Base-by-base conservation (phyloP, 2,797 vertebrate species). In the Amblyopsis hoosieri region DNA sequence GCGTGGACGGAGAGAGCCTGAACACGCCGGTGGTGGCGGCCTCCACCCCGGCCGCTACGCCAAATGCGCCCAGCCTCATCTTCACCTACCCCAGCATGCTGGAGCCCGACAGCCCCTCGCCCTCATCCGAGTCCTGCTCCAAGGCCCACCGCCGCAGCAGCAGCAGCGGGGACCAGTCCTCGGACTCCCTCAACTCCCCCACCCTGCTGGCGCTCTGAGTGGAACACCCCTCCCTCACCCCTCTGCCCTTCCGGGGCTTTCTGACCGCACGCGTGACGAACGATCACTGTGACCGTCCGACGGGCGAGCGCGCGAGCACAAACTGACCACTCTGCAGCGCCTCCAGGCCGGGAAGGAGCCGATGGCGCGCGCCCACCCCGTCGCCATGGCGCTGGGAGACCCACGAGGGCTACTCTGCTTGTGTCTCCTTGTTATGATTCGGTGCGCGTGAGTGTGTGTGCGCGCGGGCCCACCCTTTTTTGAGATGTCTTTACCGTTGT, bases 151-250 rank as follows among this genome's bases (percentile, higher is more conserved):
- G 97, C 76, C 94, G 97, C 81, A 98, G 97, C 94, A 98, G 97
- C 91, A 98, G 97, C 94, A 98, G 97, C 0, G 98, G 98, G 12
- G 98, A 99, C 87, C 97, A 99, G 84, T 99, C 97, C 3, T 99
- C 98, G 12, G 98, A 99, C 94, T 99, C 97, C 82, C 97, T 99
- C 92, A 99, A 99, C 95, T 99, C 97, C 17, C 98, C 98, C 46
- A 99, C 98, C 64, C 93, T 99, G 59, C 91, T 99, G 91, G 97
- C 98, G 0, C 95, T 99, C 93, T 99, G 95, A 98, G 85, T 56
- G 12, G 5, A 59, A 2, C 7, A 7, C 37, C 37, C 23, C 23
- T 29, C 23, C 23, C 23, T 29, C 3, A 29, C 23, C 23, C 23
- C 23, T 29, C 23, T 29, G 23, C 23, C 23, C 23, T 29, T 29